Evolutionary conservation across 2,113 vertebrate species (phyloP).

Genomic region (Eonycteris spelaea): DNA sequence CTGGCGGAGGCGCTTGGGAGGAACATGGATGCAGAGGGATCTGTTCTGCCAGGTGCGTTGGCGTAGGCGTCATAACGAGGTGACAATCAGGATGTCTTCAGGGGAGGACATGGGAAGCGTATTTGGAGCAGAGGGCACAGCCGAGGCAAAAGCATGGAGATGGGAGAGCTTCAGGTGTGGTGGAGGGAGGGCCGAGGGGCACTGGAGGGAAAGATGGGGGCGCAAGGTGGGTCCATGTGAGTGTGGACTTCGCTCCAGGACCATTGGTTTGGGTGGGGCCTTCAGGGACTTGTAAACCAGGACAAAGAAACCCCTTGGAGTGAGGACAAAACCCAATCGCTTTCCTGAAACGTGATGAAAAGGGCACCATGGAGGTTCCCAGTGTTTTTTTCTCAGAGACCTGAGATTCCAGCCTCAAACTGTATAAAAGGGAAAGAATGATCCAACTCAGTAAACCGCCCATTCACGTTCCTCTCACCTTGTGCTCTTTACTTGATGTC

Average conservation of each 20-base stretch:
- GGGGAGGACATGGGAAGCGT: background rate
- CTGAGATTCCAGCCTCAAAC: too few relatives aligned
- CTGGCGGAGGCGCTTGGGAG: background rate
- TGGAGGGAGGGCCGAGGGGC: too few relatives aligned
- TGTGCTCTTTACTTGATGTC: background rate
- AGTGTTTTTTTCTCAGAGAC: background rate
- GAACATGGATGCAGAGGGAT: fast-evolving
- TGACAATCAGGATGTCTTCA: background rate
- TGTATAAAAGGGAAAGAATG: background rate
- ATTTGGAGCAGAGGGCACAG: background rate
- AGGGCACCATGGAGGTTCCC: background rate
- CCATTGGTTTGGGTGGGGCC: fast-evolving
- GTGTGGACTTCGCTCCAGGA: background rate
- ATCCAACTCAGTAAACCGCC: background rate
- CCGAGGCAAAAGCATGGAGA: background rate
- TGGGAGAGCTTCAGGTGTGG: fast-evolving
- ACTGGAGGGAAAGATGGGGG: background rate
- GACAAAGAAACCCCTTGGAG: background rate
- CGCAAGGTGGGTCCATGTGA: background rate
- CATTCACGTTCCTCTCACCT: background rate
- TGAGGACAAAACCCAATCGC: fast-evolving
- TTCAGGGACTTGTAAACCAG: background rate
- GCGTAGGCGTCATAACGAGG: background rate
- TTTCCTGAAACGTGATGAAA: background rate
- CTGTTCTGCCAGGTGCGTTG: fast-evolving